Evolutionary conservation across 2,797 vertebrate genomes (phyloP).

Genomic region (Prunella strophiata): DNA sequence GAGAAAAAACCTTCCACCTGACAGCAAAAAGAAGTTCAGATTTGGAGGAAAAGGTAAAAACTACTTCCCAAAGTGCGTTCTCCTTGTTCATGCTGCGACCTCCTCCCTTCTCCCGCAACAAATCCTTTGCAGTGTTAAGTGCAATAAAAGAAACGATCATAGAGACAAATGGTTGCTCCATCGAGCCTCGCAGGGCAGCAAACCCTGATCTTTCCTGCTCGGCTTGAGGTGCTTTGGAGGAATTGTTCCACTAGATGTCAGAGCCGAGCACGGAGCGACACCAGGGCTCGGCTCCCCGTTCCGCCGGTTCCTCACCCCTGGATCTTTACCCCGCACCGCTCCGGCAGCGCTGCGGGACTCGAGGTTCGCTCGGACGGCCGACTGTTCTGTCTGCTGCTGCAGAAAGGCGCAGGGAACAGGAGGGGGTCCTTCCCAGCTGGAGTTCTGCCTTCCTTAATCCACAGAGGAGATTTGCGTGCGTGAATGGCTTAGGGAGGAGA

Average conservation of each 20-base stretch:
- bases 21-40: neutral
- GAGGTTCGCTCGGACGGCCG: neutral
- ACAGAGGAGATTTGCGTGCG: neutral
- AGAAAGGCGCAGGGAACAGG: neutral
- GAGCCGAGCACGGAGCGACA: constrained; percentile 57
- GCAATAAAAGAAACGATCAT: neutral
- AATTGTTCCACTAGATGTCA: constrained; percentile 76
- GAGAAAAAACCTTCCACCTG: neutral
- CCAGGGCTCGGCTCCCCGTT: neutral
- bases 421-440: neutral
- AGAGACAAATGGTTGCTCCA: neutral
- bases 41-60: neutral
- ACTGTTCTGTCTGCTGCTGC: neutral
- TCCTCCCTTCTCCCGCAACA: neutral
- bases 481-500: constrained; percentile 24
- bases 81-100: neutral
- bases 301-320: fast-evolving
- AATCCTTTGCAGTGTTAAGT: neutral
- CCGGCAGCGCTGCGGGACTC: neutral
- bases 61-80: neutral
- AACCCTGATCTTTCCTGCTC: neutral
- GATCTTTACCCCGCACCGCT: neutral
- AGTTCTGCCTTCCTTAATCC: neutral
- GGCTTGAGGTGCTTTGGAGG: constrained; percentile 30
- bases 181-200: neutral